Percentiles rank a stretch among this genome's conserved stretches.
phyloP scores from a whole-genome alignment of 1,140 invertebrate genomes.

The Drosophila cardini region DNA sequence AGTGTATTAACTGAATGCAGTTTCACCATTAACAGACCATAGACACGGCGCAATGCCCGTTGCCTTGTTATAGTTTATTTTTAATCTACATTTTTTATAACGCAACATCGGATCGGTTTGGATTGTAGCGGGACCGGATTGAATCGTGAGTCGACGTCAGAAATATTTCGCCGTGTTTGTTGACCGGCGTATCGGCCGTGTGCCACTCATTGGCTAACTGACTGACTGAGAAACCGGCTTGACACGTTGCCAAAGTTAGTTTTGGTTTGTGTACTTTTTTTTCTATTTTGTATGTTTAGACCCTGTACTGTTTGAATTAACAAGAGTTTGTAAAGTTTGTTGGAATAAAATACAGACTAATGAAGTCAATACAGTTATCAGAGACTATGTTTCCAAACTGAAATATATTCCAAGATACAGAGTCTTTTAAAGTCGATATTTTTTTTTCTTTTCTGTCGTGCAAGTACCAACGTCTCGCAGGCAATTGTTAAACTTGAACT shows the following conservation, averaged over 20 bases:
- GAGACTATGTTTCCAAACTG: no score
- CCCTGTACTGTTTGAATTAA: no score
- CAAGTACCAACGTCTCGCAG: slow-evolving; percentile 57
- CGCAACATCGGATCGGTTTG: slow-evolving; percentile 3
- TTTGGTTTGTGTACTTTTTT: slow-evolving; percentile 1
- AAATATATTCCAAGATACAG: no score
- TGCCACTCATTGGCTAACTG: slow-evolving; percentile 38
- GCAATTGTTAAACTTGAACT: slow-evolving; percentile 74
- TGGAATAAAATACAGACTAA: no score
- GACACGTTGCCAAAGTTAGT: slow-evolving; percentile 77
- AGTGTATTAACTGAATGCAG: slow-evolving; percentile 30
- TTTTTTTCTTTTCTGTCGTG: slow-evolving; percentile 10
- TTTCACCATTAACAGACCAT: slow-evolving; percentile 30
- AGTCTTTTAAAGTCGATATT: background rate
- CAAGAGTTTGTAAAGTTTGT: no score
- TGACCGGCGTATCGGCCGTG: slow-evolving; percentile 70
- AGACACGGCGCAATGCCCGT: slow-evolving; percentile 2
- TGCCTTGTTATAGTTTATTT: slow-evolving; percentile 66
- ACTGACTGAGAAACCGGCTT: slow-evolving; percentile 56
- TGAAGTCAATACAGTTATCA: no score
- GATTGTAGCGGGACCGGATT: slow-evolving; percentile 8
- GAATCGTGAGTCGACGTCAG: slow-evolving; percentile 30
- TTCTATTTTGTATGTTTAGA: no score
- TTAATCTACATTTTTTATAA: slow-evolving; percentile 66
- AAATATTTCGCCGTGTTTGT: slow-evolving; percentile 1